phyloP scores from a whole-genome alignment of 2,113 vertebrate genomes.

The Platysteira castanea region DNA sequence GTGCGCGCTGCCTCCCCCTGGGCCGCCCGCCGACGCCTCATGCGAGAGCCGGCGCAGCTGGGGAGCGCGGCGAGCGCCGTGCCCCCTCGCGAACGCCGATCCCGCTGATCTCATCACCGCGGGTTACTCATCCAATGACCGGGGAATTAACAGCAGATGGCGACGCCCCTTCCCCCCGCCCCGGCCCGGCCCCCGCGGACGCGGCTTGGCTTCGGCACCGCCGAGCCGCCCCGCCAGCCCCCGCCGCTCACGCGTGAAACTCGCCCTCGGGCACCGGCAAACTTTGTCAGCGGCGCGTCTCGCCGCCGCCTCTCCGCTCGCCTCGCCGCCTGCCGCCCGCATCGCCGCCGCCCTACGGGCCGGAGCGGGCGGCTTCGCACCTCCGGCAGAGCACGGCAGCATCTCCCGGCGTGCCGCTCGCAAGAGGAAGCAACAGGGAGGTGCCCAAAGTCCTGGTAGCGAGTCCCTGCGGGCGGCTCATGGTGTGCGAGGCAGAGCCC shows the following conservation, averaged over 20 bases:
- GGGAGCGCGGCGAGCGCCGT: too few species aligned
- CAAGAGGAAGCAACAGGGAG: rapidly evolving
- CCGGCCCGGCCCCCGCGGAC: too few species aligned
- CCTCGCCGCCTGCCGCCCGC: neutral
- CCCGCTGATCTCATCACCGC: too few species aligned
- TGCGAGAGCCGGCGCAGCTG: too few species aligned
- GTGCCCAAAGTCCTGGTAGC: rapidly evolving
- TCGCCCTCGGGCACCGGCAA: neutral
- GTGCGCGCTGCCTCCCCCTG: too few species aligned
- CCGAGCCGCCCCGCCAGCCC: too few species aligned
- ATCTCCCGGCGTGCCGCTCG: neutral
- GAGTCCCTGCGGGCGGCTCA: neutral
- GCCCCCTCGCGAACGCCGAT: too few species aligned
- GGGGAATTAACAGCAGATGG: too few species aligned
- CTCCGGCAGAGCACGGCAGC: neutral
- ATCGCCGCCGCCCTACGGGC: neutral
- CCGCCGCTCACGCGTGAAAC: neutral
- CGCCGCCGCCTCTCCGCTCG: neutral
- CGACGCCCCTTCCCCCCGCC: too few species aligned
- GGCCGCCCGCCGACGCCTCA: too few species aligned
- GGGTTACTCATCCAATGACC: too few species aligned
- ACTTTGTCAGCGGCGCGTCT: neutral
- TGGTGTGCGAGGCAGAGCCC: neutral
- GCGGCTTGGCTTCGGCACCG: too few species aligned
- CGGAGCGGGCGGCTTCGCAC: neutral